Percentiles rank a stretch among this genome's conserved stretches.
Conservation (phyloP, 2,888 invertebrate species). For the Digitonthophagus gazella region DNA sequence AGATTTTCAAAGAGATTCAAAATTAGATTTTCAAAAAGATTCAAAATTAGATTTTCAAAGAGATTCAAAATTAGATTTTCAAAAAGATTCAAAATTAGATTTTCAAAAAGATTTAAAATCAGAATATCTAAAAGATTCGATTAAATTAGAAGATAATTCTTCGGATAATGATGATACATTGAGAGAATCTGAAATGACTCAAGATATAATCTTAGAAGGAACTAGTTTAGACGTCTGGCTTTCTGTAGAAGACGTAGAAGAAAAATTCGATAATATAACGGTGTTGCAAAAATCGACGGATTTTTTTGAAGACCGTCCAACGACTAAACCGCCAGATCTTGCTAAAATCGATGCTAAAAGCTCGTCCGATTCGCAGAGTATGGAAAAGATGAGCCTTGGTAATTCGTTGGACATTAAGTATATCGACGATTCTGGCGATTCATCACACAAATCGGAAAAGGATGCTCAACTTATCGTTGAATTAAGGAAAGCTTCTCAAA, state of each 20-base stretch:
- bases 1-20: slow-evolving; percentile 21
- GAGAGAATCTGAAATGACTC: slow-evolving; percentile 33
- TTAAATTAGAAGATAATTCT: slow-evolving; percentile 44
- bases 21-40: slow-evolving; percentile 35
- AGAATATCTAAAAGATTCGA: slow-evolving; percentile 53
- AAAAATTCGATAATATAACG: slow-evolving; percentile 49
- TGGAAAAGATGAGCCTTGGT: slow-evolving; percentile 47
- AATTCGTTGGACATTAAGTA: slow-evolving; percentile 51
- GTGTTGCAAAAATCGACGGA: slow-evolving; percentile 46
- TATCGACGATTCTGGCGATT: slow-evolving; percentile 51
- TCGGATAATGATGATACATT: slow-evolving; percentile 35
- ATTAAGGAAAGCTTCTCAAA: slow-evolving; percentile 46
- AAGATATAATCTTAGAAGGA: slow-evolving; percentile 49
- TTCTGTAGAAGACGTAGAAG: slow-evolving; percentile 48
- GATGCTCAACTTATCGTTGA: slow-evolving; percentile 47
- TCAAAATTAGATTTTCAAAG: slow-evolving; percentile 51
- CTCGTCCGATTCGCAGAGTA: slow-evolving; percentile 45
- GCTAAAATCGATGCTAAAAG: slow-evolving; percentile 47
- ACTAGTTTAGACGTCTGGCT: slow-evolving; percentile 52
- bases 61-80: too few relatives aligned
- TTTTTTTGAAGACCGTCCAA: slow-evolving; percentile 50
- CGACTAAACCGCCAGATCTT: slow-evolving; percentile 48
- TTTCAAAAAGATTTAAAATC: slow-evolving; percentile 55
- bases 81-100: too few relatives aligned
- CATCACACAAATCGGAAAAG: slow-evolving; percentile 48